Evolutionary conservation across 2,888 invertebrate genomes (phyloP).

Genomic region (Hypolimnas misippus): DNA sequence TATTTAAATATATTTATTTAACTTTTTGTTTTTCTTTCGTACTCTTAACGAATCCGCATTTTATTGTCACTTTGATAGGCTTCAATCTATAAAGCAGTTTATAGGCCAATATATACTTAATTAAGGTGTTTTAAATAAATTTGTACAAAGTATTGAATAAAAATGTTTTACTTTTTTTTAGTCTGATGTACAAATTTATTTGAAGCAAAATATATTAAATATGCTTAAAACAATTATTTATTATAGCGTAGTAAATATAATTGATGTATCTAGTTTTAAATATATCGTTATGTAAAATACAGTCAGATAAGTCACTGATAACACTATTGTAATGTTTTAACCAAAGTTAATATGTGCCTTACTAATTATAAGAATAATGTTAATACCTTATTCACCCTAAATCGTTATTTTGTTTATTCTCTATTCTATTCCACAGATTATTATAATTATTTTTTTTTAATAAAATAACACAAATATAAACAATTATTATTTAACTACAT

Average conservation of each 20-base stretch:
- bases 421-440: constrained; percentile 5
- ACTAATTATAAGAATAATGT: constrained; percentile 55
- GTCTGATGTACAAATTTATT: neutral
- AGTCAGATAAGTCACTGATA: constrained; percentile 26
- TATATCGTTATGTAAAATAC: constrained; percentile 8
- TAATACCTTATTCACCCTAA: constrained; percentile 9
- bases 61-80: too few relatives aligned
- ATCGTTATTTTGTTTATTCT: constrained; percentile 14
- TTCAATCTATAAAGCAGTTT: too few relatives aligned
- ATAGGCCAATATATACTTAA: too few relatives aligned
- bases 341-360: constrained; percentile 68
- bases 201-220: neutral
- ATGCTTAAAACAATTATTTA: constrained; percentile 17
- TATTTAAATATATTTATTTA: too few relatives aligned
- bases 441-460: neutral
- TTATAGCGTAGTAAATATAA: constrained; percentile 7
- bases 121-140: neutral
- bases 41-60: too few relatives aligned
- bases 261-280: constrained; percentile 21
- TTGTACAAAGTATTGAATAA: neutral
- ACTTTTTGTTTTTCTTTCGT: too few relatives aligned
- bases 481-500: neutral
- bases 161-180: neutral
- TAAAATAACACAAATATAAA: neutral
- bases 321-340: constrained; percentile 41